Base-by-base conservation (phyloP, 2,888 invertebrate genomes). In the Seira musarum region DNA sequence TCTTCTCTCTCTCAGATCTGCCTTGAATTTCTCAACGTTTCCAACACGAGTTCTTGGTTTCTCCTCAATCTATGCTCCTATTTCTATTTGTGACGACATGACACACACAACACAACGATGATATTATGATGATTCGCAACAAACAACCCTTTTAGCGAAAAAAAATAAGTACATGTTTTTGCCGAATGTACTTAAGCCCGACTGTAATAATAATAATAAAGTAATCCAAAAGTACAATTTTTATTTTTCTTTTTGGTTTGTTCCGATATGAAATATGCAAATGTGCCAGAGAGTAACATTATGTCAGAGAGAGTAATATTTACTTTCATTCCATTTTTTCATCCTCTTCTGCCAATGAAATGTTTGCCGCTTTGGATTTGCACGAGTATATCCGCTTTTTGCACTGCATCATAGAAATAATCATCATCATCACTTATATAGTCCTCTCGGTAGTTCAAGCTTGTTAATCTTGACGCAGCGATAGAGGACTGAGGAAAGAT, bases 181-280 rank as follows among this genome's bases (percentile, higher is more conserved):
- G 6, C 40, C 40, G n/a, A n/a, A 40, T 40, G 40, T 40, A 40
- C 13, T 40, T 40, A 40, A 40, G 40, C 40, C 13, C 6, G 13
- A 13, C 40, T 40, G 13, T 40, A 40, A 40, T 40, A 40, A 40
- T 40, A 40, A 19, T 63, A 61, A 71, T 71, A 78, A 71, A 17
- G 5, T 79, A 72, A 79, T 79, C 68, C 69, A 79, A 72, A 46
- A 46, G 46, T 21, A 60, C n/a, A 60, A 60, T n/a, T 60, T 60
- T 60, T 60, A 60, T 60, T 17, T 69, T 71, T 77, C 30, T 69
- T 71, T 80, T 75, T 75, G 69, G 66, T 53, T 75, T 70, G 71
- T 80, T 75, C 75, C 75, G 75, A 75, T 75, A 80, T 80, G 79
- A 80, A 73, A 69, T 80, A 80, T 73, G 79, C 24, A 80, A 80